Conservation (phyloP, 2,797 vertebrate species). For the Emys orbicularis region DNA sequence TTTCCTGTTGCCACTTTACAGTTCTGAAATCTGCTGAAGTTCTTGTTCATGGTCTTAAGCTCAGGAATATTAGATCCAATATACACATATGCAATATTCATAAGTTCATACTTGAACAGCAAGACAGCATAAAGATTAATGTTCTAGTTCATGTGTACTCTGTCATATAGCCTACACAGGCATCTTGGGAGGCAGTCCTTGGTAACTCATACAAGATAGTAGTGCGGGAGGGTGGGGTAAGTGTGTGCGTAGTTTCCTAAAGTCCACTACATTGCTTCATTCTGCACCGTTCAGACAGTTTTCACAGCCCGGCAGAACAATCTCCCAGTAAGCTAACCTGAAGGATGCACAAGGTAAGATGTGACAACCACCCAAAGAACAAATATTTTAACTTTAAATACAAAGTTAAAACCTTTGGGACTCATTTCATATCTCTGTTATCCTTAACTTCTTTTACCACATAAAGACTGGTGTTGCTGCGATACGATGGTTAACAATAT, state of each 20-base stretch:
- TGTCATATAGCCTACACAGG: not conserved
- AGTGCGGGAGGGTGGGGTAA: accelerated
- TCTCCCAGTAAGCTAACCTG: not conserved
- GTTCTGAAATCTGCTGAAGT: accelerated
- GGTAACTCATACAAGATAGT: not conserved
- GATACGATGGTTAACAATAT: not conserved
- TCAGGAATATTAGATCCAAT: not conserved
- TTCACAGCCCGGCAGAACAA: accelerated
- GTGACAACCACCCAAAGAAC: not conserved
- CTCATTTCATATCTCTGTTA: constrained; percentile 26
- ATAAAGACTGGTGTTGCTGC: not conserved
- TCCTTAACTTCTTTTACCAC: constrained; percentile 34
- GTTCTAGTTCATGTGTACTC: not conserved
- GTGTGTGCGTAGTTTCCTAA: not conserved
- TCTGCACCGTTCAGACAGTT: not conserved
- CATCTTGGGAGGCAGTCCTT: not conserved
- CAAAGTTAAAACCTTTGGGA: not conserved
- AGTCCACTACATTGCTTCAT: not conserved
- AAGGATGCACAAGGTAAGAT: not conserved
- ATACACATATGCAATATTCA: not conserved
- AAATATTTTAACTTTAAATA: not conserved
- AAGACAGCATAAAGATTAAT: not conserved
- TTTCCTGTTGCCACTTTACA: not conserved
- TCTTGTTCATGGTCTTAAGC: not conserved
- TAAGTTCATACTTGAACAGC: not conserved